Conservation (phyloP, 1,140 invertebrate species). For the Caligus rogercresseyi region DNA sequence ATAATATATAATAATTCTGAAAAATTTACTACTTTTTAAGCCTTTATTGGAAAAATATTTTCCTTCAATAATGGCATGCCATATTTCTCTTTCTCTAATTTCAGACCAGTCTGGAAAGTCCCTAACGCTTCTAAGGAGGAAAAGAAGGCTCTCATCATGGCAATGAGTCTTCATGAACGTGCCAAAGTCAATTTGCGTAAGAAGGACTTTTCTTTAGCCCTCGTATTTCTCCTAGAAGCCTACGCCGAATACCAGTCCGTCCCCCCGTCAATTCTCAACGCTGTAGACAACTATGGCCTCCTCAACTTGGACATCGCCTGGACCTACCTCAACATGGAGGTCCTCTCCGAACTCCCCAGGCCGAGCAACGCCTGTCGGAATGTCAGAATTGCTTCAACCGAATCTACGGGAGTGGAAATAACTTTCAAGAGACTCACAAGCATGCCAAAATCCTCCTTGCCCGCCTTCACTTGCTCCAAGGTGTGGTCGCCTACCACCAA, state of each 20-base stretch:
- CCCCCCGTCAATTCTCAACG: conserved; percentile 42
- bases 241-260: conserved; percentile 54
- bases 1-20: too few relatives aligned
- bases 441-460: conserved; percentile 51
- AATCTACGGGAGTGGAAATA: conserved; percentile 49
- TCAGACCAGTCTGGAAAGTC: conserved; percentile 55
- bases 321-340: conserved; percentile 57
- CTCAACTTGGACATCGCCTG: conserved; percentile 63
- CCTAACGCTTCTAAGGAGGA: conserved; percentile 43
- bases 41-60: too few relatives aligned
- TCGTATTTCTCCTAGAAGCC: conserved; percentile 52
- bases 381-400: conserved; percentile 45
- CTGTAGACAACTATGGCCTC: conserved; percentile 59
- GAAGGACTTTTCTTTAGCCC: conserved; percentile 44
- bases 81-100: conserved; percentile 28
- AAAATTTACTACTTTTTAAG: too few relatives aligned
- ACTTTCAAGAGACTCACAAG: conserved; percentile 46
- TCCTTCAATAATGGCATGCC: too few relatives aligned
- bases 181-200: conserved; percentile 44
- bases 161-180: conserved; percentile 56
- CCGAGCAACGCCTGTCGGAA: conserved; percentile 40
- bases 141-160: conserved; percentile 44
- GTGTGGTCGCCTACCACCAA: conserved; percentile 52
- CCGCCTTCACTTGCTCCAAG: conserved; percentile 54
- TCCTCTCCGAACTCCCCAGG: conserved; percentile 48